Evolutionary conservation across 2,113 vertebrate genomes (phyloP).

Genomic region (Apteryx owenii): DNA sequence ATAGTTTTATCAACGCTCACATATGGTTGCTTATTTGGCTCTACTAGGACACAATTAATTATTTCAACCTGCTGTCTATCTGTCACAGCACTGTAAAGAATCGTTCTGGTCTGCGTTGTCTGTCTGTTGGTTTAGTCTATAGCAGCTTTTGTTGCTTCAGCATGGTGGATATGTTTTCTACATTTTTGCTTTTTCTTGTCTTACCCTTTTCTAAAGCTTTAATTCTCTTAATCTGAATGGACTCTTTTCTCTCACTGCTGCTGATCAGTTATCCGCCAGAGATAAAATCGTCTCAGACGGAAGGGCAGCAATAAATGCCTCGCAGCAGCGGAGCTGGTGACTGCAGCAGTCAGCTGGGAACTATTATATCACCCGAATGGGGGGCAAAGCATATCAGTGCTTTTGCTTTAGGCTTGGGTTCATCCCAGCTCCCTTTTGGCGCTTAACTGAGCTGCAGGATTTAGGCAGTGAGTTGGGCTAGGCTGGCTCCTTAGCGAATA

Average conservation of each 20-base stretch:
- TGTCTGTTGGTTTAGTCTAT: neutral
- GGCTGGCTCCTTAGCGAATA: neutral
- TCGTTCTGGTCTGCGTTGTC: neutral
- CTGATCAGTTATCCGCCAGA: neutral
- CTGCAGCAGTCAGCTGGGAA: neutral
- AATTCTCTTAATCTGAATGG: neutral
- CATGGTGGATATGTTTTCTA: neutral
- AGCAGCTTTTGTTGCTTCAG: slow-evolving; percentile 15
- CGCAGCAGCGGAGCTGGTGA: neutral
- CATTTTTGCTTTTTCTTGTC: neutral
- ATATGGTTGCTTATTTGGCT: neutral
- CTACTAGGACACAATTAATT: slow-evolving; percentile 6
- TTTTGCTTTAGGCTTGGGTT: neutral
- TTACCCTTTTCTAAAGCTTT: neutral
- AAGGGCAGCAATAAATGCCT: neutral
- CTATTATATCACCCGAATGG: neutral
- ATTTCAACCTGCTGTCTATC: slow-evolving; percentile 19
- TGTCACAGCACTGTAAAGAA: neutral
- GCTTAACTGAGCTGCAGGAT: accelerated
- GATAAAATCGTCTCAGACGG: neutral
- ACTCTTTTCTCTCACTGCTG: neutral
- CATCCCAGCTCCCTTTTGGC: accelerated
- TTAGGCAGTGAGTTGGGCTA: neutral
- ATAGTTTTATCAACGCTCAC: slow-evolving; percentile 15
- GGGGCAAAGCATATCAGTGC: accelerated